Base-by-base conservation (phyloP, 2,888 invertebrate species). In the Choristoneura rosaceana region DNA sequence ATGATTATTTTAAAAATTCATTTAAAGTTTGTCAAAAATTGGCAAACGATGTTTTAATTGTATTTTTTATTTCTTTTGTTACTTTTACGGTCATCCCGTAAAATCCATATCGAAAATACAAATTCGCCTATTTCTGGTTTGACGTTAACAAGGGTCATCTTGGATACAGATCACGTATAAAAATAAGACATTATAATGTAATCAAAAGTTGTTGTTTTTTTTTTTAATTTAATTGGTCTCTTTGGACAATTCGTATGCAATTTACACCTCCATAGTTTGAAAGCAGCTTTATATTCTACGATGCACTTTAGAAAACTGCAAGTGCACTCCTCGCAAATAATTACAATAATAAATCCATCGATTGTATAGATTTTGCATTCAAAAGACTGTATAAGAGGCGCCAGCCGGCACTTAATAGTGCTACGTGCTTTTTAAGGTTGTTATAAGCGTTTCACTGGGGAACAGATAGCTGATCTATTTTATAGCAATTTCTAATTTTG, bases 341-440 rank as follows among this genome's bases (percentile, higher is more conserved):
- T 90, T 82, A 82, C 81, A 89, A 89, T 83, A 81, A 84, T 87
- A 86, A 87, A 86, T 86, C 83, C 84, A 82, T 83, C 81, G 80
- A 80, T 81, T 83, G 82, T 76, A 79, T 81, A 79, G 77, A 78
- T 81, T 77, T 81, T 80, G 78, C 80, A 81, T 85, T 84, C 82
- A 83, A 80, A 65, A 65, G 78, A 81, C 80, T 80, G 82, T 80
- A 79, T 75, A 75, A 76, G 74, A 79, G 83, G 84, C 83, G 83
- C 84, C 84, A 78, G 52, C 34, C 47, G n/a, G 34, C 12, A 14
- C 15, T 75, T 70, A 71, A 75, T 73, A 67, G 66, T 45, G 47
- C 60, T 73, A 70, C 71, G 70, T 67, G 65, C 50, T 63, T 64
- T 73, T 65, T 73, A 33, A 7, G 52, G 60, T 64, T 58, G 70